Evolutionary conservation across 2,797 vertebrate genomes (phyloP).

Genomic region (Dicrostonyx torquatus): DNA sequence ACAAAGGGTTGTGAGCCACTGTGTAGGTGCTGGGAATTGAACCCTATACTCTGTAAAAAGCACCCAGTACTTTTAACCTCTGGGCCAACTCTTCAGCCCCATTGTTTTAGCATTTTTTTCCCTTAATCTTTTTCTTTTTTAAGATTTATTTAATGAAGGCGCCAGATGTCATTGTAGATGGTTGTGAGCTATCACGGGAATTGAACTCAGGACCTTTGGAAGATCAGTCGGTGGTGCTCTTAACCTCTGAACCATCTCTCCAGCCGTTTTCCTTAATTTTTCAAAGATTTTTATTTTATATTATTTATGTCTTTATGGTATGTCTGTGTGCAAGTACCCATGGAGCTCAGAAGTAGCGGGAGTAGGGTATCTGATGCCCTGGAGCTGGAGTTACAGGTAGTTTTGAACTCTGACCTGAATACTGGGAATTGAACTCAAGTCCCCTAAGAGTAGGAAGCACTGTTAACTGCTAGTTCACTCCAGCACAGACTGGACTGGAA

Average conservation of each 20-base stretch:
- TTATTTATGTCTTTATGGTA: neutral
- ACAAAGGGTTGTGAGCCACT: neutral
- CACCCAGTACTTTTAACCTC: neutral
- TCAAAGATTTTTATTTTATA: neutral
- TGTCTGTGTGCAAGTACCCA: neutral
- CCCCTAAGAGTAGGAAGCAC: neutral
- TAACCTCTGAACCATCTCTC: neutral
- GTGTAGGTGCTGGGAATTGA: neutral
- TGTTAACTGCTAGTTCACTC: neutral
- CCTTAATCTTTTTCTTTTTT: neutral
- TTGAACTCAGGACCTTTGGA: no score
- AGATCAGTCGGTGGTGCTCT: no score
- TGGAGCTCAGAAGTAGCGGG: neutral
- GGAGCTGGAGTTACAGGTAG: neutral
- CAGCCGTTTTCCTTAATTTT: neutral
- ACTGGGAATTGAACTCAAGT: neutral
- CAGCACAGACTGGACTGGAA: neutral
- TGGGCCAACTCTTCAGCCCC: neutral
- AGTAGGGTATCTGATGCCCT: neutral
- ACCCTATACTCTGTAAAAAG: neutral
- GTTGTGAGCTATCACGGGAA: no score
- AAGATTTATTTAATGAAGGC: neutral
- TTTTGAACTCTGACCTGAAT: neutral
- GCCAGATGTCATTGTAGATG: no score
- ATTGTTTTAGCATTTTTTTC: neutral